Conservation (phyloP, 2,113 vertebrate genomes). For the Gymnogyps californianus region DNA sequence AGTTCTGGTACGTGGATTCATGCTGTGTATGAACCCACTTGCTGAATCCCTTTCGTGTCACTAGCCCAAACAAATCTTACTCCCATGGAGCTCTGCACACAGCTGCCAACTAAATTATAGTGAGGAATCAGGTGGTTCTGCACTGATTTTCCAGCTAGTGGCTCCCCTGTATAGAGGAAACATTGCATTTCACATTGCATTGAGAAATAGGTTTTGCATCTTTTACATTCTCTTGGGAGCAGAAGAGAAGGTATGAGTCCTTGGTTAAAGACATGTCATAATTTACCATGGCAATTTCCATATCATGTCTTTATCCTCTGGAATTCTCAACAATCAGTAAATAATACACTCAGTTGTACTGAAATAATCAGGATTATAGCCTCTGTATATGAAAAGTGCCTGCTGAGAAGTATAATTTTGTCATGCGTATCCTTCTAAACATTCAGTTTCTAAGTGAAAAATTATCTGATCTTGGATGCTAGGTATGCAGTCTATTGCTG, state of each 20-base stretch:
- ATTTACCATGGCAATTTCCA: background rate
- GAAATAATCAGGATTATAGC: background rate
- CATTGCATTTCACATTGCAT: background rate
- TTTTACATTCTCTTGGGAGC: background rate
- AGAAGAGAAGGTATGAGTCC: background rate
- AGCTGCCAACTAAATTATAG: background rate
- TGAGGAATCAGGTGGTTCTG: background rate
- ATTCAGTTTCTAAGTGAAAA: background rate
- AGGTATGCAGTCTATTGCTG: background rate
- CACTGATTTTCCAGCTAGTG: background rate
- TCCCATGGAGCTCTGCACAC: background rate
- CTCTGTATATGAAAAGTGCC: background rate
- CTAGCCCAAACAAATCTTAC: background rate
- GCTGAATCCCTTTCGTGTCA: background rate
- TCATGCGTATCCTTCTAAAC: background rate
- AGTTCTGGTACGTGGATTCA: background rate
- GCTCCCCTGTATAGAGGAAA: background rate
- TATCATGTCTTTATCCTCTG: background rate
- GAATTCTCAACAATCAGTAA: background rate
- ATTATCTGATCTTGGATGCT: background rate
- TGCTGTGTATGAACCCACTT: background rate
- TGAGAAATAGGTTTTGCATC: background rate
- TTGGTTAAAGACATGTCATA: background rate
- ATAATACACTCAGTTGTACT: background rate
- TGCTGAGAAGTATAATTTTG: background rate